Base-by-base conservation (phyloP, 2,888 invertebrate species). In the Cataglyphis rosenhaueri region DNA sequence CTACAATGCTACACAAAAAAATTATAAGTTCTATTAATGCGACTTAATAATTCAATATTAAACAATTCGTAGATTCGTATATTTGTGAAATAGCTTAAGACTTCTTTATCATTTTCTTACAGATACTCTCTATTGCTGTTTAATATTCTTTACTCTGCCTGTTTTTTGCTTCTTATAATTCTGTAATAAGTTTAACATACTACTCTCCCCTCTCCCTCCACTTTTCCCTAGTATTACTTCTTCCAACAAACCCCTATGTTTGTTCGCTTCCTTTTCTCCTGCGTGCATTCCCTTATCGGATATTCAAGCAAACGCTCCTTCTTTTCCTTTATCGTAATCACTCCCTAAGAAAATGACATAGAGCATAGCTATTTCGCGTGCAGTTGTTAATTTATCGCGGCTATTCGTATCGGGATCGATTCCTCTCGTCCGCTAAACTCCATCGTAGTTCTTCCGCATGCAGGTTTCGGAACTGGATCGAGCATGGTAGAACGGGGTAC, bases 271-370 rank as follows among this genome's bases (percentile, higher is more conserved):
- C 44, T 44, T 73, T 59, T 57, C 15, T 25, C 6, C 74, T 79
- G 44, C 78, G 32, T 59, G 44, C 73, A 59, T 48, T 73, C 4
- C 73, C 74, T 44, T 68, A 68, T 79, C 78, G 44, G 35, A 35
- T 59, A 61, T 73, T 71, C 74, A 73, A 48, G 35, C 57, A 70
- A 41, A 21, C 21, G 52, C 59, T 48, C 18, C 32, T 79, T 25
- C 59, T 78, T 41, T 59, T 71, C 25, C 44, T 57, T 59, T 79
- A 59, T 59, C 73, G 78, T 79, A 79, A 79, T 79, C 44, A 79
- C 3, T 73, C 74, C 35, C 78, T 73, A 79, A 71, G 78, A 79
- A 79, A 79, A 79, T 79, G 74, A 71, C 78, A 79, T 79, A 73
- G 74, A 79, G 73, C 78, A 44, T 35, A 79, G 73, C 59, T 79